These are phyloP conservation scores for Griposia aprilina DNA, from an alignment of 2,888 invertebrate genomes.

Conservation along the genomic window DNA sequence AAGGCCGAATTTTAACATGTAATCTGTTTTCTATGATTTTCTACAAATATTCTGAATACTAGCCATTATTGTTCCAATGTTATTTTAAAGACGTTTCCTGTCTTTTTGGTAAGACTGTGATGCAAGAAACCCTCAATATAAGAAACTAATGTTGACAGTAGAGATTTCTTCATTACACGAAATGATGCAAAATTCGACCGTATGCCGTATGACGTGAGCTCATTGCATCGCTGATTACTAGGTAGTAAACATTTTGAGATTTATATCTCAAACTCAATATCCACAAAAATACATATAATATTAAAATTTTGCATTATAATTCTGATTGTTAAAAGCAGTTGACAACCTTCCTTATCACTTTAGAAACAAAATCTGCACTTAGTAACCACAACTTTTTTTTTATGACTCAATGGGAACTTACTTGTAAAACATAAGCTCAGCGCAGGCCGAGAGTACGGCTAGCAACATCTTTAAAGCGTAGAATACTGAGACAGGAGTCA, in stretches of 20 bases:
- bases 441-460: slow-evolving; percentile 94
- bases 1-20: neutral
- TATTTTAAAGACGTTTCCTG: neutral
- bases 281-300: neutral
- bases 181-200: neutral
- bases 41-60: neutral
- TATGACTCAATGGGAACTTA: slow-evolving; percentile 86
- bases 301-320: neutral
- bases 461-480: slow-evolving; percentile 96
- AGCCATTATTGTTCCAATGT: neutral
- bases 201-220: neutral
- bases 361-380: neutral
- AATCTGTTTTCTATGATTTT: neutral
- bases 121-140: neutral
- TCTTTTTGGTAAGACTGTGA: neutral
- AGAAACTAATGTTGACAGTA: too few relatives aligned
- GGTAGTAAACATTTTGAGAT: neutral
- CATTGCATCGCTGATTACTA: neutral
- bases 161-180: too few relatives aligned
- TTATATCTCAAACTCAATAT: neutral
- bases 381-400: neutral
- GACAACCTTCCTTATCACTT: neutral
- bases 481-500: slow-evolving; percentile 96
- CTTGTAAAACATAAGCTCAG: slow-evolving; percentile 98
- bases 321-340: neutral